Base-by-base conservation (phyloP, 2,113 vertebrate genomes). In the Pycnonotus jocosus region DNA sequence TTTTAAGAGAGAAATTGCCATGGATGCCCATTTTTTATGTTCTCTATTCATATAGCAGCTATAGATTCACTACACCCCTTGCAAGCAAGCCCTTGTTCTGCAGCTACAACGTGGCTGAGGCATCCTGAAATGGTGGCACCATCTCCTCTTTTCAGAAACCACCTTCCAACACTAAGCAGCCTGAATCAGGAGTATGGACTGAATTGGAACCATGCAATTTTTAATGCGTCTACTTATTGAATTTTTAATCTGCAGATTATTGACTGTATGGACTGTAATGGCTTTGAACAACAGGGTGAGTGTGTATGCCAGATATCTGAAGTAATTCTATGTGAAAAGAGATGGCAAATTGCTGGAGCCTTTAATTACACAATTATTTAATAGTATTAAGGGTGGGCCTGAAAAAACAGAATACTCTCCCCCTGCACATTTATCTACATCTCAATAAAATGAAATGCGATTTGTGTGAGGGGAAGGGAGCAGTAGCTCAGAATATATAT, bases 161-260 rank as follows among this genome's bases (percentile, higher is more conserved):
- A 14, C 70, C 74, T 87, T 66, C 83, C 88, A 92, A 78, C 78
- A 62, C 81, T 51, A 30, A 90, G 82, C 71, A 60, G 81, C 81
- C 76, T 86, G 76, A 81, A 90, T 74, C 1, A 0, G 83, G 80
- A 90, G 68, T 74, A 95, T 71, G 90, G 94, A 90, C 93, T 94
- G 84, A 95, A 95, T 93, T 90, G 81, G 79, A 95, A 96, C 81
- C 70, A 54, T 70, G 83, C 77, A 91, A 91, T 89, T 96, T 96
- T 96, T 92, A 96, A 95, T 95, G 94, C 31, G 74, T 96, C 95
- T 93, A 94, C 92, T 97, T 98, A 98, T 97, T 98, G 96, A 96
- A 97, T 98, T 98, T 98, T 98, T 98, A 98, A 98, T 98, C 97
- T 97, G 95, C 95, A 96, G 96, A 98, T 98, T 98, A 98, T 97